A percentile compares a stretch with the other conserved stretches of the same genome.
These are phyloP conservation scores for Tricholauxania praeusta DNA, from an alignment of 2,888 invertebrate species.

Conservation along the genomic window DNA sequence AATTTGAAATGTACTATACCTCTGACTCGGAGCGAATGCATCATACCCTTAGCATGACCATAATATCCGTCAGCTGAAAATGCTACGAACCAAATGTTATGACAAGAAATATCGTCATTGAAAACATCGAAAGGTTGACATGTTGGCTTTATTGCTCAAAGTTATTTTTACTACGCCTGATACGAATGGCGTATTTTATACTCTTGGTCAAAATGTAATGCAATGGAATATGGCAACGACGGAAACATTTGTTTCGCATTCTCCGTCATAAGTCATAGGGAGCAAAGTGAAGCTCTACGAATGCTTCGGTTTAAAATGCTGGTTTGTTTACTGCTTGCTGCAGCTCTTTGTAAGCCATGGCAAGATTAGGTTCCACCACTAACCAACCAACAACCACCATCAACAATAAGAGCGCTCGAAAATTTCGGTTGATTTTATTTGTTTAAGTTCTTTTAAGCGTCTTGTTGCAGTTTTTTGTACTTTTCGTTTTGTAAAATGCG, in stretches of 20 bases:
- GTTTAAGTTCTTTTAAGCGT: background rate
- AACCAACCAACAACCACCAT: conserved; percentile 20
- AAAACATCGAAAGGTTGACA: too few species aligned
- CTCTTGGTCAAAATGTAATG: background rate
- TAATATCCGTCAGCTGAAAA: too few species aligned
- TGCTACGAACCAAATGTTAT: too few species aligned
- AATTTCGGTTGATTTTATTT: conserved; percentile 33
- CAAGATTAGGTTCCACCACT: conserved; percentile 48
- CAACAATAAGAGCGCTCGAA: conserved; percentile 51
- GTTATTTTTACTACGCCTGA: background rate
- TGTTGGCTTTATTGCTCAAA: background rate
- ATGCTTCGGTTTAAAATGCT: conserved; percentile 7
- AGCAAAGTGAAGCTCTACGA: conserved; percentile 15
- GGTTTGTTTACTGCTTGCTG: background rate
- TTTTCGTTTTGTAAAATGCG: background rate
- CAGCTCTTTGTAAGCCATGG: conserved; percentile 8
- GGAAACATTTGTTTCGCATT: conserved; percentile 51
- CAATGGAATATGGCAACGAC: conserved; percentile 24
- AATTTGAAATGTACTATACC: too few species aligned
- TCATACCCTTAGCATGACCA: too few species aligned
- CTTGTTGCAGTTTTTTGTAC: conserved; percentile 9
- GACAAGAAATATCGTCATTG: too few species aligned
- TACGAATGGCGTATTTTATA: background rate
- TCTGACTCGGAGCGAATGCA: too few species aligned
- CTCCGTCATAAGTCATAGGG: conserved; percentile 49